Conservation (phyloP, 1,140 invertebrate species). For the Penaeus chinensis region DNA sequence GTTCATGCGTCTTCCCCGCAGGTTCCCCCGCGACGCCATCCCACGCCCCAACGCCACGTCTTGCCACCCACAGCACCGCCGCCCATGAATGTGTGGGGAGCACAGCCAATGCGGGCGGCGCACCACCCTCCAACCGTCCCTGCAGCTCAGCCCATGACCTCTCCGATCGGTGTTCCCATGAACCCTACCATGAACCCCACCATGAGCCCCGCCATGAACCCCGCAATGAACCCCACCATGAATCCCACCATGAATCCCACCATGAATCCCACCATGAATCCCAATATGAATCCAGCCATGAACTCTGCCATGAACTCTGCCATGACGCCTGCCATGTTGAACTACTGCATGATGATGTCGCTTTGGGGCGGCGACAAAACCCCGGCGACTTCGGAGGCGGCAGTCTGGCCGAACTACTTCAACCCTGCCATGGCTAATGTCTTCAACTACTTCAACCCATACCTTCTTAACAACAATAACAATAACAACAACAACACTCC, state of each 20-base stretch:
- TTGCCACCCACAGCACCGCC: background rate
- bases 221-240: background rate
- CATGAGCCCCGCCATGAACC: background rate
- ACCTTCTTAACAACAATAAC: conserved; percentile 16
- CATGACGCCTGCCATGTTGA: conserved; percentile 35
- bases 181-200: background rate
- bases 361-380: conserved; percentile 31
- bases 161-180: background rate
- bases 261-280: background rate
- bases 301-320: background rate
- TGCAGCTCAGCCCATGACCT: too few species aligned
- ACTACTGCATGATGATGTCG: conserved; percentile 41
- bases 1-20: background rate
- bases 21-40: background rate
- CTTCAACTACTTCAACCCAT: conserved; percentile 27
- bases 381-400: background rate
- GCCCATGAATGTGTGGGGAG: background rate
- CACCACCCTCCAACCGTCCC: too few species aligned
- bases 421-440: conserved; percentile 30
- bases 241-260: background rate
- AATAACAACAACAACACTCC: background rate
- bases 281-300: background rate
- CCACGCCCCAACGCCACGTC: background rate
- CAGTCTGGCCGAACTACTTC: conserved; percentile 21
- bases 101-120: background rate